These are phyloP conservation scores for Cavia aperea DNA, from an alignment of 2,113 vertebrate species.

Conservation along the genomic window DNA sequence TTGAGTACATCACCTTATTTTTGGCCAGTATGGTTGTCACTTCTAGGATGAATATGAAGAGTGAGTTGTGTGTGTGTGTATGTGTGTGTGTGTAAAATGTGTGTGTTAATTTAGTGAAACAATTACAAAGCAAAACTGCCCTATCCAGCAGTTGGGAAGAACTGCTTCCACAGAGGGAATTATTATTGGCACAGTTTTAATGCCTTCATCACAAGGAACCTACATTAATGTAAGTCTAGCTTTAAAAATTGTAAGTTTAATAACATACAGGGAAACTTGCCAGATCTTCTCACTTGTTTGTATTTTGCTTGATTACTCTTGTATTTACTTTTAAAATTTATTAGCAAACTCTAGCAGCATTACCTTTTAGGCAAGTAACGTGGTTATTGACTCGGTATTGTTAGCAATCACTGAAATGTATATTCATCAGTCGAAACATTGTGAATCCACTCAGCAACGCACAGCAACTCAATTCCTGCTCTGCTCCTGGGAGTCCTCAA, in stretches of 20 bases:
- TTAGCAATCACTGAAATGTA: background rate
- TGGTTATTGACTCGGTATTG: background rate
- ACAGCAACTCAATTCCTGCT: too few relatives aligned
- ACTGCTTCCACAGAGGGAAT: constrained; percentile 1
- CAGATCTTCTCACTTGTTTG: background rate
- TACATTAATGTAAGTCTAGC: background rate
- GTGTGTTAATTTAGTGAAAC: constrained; percentile 43
- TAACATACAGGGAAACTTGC: background rate
- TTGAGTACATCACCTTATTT: constrained; percentile 38
- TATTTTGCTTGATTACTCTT: background rate
- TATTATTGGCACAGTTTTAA: constrained; percentile 36
- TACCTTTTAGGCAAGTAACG: background rate
- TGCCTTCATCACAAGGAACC: background rate
- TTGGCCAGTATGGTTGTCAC: background rate
- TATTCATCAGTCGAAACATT: background rate
- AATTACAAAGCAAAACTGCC: constrained; percentile 27
- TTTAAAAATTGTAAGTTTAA: background rate
- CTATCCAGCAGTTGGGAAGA: constrained; percentile 16
- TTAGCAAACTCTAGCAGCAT: background rate
- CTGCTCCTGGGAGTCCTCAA: background rate
- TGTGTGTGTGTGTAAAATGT: background rate
- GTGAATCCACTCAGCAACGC: background rate
- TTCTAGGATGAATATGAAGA: constrained; percentile 26
- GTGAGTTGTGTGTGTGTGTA: background rate
- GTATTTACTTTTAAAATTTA: background rate